Evolutionary conservation across 1,140 invertebrate species (phyloP).

Genomic region (Orchesella cincta): DNA sequence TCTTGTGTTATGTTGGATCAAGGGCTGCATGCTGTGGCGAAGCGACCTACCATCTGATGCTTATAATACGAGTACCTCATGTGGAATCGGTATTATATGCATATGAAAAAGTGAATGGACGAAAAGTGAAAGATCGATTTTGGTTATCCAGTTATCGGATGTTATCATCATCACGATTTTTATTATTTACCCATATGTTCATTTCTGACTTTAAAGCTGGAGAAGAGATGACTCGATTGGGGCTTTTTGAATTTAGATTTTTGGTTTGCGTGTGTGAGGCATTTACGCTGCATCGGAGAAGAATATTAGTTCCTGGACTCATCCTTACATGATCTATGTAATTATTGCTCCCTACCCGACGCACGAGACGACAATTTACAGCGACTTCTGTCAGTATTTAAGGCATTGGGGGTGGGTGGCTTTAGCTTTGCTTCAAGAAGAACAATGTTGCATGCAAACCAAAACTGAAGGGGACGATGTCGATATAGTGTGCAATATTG

Average conservation of each 20-base stretch:
- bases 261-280: not conserved
- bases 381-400: no score
- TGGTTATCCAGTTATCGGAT: slow-evolving; percentile 24
- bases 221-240: not conserved
- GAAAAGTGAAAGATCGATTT: not conserved
- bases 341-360: no score
- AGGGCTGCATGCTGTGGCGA: not conserved
- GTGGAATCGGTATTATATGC: not conserved
- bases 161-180: slow-evolving; percentile 18
- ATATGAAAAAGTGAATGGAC: not conserved
- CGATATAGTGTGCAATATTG: no score
- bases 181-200: slow-evolving; percentile 30
- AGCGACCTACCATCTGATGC: not conserved
- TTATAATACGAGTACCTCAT: not conserved
- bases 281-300: no score
- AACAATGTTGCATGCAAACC: no score
- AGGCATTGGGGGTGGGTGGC: no score
- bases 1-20: not conserved
- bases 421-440: no score
- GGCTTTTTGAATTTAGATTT: not conserved
- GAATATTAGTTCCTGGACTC: no score
- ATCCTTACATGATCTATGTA: no score
- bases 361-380: no score
- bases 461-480: no score
- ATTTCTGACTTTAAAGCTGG: not conserved